phyloP scores from a whole-genome alignment of 2,888 invertebrate species.

The Cataglyphis livida region DNA sequence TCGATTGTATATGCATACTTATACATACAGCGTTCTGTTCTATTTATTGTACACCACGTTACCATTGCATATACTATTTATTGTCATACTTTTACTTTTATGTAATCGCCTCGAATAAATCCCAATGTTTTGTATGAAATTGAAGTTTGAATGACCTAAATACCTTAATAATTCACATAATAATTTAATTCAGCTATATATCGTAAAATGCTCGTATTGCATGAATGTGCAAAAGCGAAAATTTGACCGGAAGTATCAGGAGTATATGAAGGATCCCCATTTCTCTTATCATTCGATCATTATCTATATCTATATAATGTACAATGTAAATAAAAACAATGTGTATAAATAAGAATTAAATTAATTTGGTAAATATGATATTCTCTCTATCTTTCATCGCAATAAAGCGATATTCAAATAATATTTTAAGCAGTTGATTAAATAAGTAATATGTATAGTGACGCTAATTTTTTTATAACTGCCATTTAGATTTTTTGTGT shows the following conservation, averaged over 20 bases:
- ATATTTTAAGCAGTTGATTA: conserved; percentile 20
- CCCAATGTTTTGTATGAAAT: conserved; percentile 77
- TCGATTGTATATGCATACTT: conserved; percentile 76
- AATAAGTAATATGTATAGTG: neutral
- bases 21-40: conserved; percentile 72
- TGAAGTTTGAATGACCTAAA: conserved; percentile 27
- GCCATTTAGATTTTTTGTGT: neutral
- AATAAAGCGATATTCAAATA: neutral
- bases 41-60: conserved; percentile 84
- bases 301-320: conserved; percentile 62
- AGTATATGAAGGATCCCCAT: conserved; percentile 68
- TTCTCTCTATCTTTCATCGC: neutral
- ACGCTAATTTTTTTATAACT: conserved; percentile 11
- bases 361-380: conserved; percentile 17
- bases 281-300: conserved; percentile 55
- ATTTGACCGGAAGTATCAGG: conserved; percentile 77
- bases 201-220: conserved; percentile 19
- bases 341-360: conserved; percentile 50
- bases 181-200: conserved; percentile 10
- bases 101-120: conserved; percentile 81
- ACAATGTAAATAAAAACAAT: conserved; percentile 22
- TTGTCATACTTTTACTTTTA: conserved; percentile 80
- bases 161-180: conserved; percentile 20
- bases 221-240: conserved; percentile 47
- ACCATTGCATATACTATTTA: conserved; percentile 84